A percentile compares a stretch with the other conserved stretches of the same genome.
These are phyloP conservation scores for Ellobium chinense DNA, from an alignment of 2,888 invertebrate species.

Conservation along the genomic window DNA sequence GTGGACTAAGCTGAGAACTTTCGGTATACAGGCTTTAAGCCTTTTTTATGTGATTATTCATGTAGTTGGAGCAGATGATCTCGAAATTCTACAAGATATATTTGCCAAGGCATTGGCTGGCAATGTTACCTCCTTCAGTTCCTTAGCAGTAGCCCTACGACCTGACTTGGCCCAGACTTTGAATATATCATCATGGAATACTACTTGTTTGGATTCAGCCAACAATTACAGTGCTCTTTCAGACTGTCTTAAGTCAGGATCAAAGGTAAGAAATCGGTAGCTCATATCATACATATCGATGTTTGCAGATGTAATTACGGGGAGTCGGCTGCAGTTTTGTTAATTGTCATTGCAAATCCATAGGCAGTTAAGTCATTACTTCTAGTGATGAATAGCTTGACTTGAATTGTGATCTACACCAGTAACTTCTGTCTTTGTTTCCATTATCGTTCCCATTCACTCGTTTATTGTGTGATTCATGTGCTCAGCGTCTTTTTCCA, in stretches of 20 bases:
- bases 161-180: constrained; percentile 5
- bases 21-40: background rate
- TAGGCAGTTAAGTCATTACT: no score
- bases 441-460: no score
- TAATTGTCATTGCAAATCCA: no score
- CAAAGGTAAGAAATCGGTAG: no score
- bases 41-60: background rate
- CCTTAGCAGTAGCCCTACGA: background rate
- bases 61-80: background rate
- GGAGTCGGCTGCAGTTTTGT: no score
- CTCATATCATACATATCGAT: no score
- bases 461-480: no score
- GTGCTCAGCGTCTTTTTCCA: no score
- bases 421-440: no score
- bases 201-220: background rate
- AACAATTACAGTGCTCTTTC: background rate
- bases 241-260: background rate
- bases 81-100: background rate
- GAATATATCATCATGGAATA: background rate
- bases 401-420: no score
- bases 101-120: constrained; percentile 13
- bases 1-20: background rate
- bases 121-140: background rate
- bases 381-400: no score
- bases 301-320: no score